Evolutionary conservation across 1,140 invertebrate species (phyloP).

Genomic region (Pseudoatta argentina): DNA sequence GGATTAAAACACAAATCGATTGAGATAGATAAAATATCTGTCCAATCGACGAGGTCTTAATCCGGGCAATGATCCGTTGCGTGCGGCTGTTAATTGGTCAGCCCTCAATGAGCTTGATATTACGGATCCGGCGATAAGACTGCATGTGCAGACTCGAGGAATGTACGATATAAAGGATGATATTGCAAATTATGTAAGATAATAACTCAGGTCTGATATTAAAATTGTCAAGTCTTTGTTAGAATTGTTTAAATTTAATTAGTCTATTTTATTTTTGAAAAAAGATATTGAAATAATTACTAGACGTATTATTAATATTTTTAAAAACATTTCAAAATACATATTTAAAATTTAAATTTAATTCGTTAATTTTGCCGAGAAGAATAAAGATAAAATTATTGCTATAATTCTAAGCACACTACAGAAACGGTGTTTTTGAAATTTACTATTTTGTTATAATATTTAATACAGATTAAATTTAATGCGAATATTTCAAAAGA

Average conservation of each 20-base stretch:
- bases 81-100: conserved; percentile 56
- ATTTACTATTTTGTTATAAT: background rate
- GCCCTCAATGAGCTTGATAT: conserved; percentile 44
- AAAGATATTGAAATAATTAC: too few species aligned
- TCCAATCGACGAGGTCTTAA: conserved; percentile 39
- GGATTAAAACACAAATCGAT: conserved; percentile 50
- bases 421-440: background rate
- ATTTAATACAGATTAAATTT: too few species aligned
- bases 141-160: conserved; percentile 4
- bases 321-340: background rate
- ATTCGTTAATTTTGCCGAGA: background rate
- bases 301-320: background rate
- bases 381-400: background rate
- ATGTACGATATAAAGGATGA: conserved; percentile 10
- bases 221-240: too few species aligned
- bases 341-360: background rate
- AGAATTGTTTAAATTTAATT: too few species aligned
- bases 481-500: background rate
- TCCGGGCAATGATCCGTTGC: conserved; percentile 61
- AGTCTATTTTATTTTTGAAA: too few species aligned
- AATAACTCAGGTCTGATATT: too few species aligned
- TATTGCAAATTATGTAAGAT: background rate
- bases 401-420: background rate
- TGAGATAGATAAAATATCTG: conserved; percentile 15
- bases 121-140: conserved; percentile 29